Percentiles rank a stretch among this genome's conserved stretches.
phyloP scores from a whole-genome alignment of 2,113 vertebrate species.

The Cacatua alba region DNA sequence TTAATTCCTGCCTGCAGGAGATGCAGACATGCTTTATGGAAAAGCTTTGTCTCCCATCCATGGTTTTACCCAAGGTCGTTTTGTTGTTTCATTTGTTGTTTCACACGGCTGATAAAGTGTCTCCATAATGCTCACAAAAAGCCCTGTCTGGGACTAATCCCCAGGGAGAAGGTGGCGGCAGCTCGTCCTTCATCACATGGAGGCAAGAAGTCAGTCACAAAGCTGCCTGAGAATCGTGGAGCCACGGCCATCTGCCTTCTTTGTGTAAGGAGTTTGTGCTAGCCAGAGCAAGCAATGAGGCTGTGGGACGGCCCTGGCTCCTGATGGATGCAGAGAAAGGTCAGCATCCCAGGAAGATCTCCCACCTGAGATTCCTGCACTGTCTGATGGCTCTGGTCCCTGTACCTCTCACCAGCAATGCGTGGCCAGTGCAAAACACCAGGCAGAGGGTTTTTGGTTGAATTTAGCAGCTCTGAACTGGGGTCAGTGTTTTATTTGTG shows the following conservation, averaged over 20 bases:
- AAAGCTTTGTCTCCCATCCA: not conserved
- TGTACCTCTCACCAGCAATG: not conserved
- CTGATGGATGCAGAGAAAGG: not conserved
- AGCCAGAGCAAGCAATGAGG: not conserved
- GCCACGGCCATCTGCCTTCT: not conserved
- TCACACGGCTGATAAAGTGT: not conserved
- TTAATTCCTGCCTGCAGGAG: not conserved
- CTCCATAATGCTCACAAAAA: not conserved
- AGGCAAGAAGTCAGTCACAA: not conserved
- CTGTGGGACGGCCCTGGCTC: not conserved
- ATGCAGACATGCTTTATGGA: not conserved
- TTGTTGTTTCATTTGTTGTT: not conserved
- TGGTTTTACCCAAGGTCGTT: not conserved
- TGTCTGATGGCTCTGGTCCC: not conserved
- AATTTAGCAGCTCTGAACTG: not conserved
- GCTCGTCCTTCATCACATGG: not conserved
- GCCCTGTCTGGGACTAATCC: not conserved
- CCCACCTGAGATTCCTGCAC: fast-evolving
- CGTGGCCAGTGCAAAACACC: not conserved
- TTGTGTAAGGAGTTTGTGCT: not conserved
- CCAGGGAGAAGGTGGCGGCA: fast-evolving
- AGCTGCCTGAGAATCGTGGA: not conserved
- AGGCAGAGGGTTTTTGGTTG: not conserved
- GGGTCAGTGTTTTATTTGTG: not conserved
- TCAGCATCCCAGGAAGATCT: not conserved